Evolutionary conservation across 2,797 vertebrate genomes (phyloP).

Genomic region (Pelodytes ibericus): DNA sequence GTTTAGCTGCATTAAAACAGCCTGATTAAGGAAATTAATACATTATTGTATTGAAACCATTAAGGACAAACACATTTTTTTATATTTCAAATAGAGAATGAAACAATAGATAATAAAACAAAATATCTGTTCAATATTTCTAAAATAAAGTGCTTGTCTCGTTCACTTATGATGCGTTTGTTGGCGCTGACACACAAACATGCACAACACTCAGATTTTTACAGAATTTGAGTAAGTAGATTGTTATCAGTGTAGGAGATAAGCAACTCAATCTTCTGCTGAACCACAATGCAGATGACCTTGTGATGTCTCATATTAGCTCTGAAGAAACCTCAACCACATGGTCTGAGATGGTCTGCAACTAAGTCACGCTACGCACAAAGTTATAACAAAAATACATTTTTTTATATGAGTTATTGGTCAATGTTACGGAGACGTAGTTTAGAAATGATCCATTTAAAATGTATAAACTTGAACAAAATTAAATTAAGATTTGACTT

Average conservation of each 20-base stretch:
- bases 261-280: conserved; percentile 65
- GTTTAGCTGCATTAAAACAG: too few relatives aligned
- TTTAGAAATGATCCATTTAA: too few relatives aligned
- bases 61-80: too few relatives aligned
- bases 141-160: neutral
- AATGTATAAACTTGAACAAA: too few relatives aligned
- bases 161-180: conserved; percentile 13
- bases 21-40: too few relatives aligned
- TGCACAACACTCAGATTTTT: conserved; percentile 37
- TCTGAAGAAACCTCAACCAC: conserved; percentile 20
- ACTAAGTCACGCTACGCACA: neutral
- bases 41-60: too few relatives aligned
- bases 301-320: conserved; percentile 59
- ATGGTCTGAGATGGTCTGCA: conserved; percentile 1
- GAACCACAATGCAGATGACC: conserved; percentile 73
- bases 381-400: neutral
- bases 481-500: too few relatives aligned
- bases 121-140: too few relatives aligned
- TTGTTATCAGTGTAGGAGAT: conserved; percentile 72
- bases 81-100: too few relatives aligned
- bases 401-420: neutral
- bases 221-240: conserved; percentile 63
- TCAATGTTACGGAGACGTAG: neutral
- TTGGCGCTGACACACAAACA: conserved; percentile 29
- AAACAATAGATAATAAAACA: too few relatives aligned